These are phyloP conservation scores for Diachasma alloeum DNA, from an alignment of 1,140 invertebrate genomes.

Conservation along the genomic window DNA sequence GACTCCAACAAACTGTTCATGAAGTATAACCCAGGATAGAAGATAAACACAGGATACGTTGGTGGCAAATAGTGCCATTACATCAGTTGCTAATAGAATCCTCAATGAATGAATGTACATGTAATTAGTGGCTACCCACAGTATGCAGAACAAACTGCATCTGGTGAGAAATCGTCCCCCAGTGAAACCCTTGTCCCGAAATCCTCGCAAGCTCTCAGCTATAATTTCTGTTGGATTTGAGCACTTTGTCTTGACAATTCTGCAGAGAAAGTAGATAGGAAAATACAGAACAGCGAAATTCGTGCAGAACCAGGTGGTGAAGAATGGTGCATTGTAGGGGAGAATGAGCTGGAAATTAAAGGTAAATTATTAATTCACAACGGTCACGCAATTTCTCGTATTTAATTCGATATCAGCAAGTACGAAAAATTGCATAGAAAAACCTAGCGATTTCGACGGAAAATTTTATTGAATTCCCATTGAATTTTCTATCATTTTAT, in stretches of 20 bases:
- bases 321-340: constrained; percentile 87
- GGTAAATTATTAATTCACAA: not conserved
- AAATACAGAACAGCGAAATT: constrained; percentile 92
- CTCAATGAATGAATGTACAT: constrained; percentile 87
- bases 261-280: constrained; percentile 83
- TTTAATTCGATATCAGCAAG: not conserved
- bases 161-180: constrained; percentile 84
- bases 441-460: no score
- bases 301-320: constrained; percentile 95
- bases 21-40: constrained; percentile 94
- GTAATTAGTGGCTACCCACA: constrained; percentile 93
- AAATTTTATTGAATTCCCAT: no score
- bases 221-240: constrained; percentile 78
- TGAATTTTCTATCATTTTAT: no score
- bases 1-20: constrained; percentile 95
- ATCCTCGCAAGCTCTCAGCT: constrained; percentile 80
- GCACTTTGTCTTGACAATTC: constrained; percentile 75
- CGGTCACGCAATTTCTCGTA: not conserved
- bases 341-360: constrained; percentile 66
- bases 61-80: constrained; percentile 90
- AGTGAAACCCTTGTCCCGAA: constrained; percentile 87
- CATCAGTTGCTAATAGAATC: constrained; percentile 88
- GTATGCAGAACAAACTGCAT: constrained; percentile 85
- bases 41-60: constrained; percentile 94
- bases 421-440: no score